phyloP scores from a whole-genome alignment of 2,113 vertebrate species.

The Brachionichthys hirsutus region DNA sequence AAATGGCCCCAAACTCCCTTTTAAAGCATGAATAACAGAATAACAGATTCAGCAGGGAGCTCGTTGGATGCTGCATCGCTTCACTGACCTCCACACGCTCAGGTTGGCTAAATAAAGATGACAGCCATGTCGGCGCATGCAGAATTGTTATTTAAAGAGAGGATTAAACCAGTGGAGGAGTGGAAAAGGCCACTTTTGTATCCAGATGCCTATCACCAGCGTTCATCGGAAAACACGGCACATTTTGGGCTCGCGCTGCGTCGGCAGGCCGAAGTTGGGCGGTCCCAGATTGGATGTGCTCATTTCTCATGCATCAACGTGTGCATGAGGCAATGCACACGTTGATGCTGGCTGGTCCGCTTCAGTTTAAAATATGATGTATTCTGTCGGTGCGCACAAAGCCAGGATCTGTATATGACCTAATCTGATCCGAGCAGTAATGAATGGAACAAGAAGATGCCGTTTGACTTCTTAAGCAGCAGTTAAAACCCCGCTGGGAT shows the following conservation, averaged over 20 bases:
- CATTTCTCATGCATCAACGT: no score
- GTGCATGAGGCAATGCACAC: no score
- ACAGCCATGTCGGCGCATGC: constrained; percentile 61
- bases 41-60: constrained; percentile 27
- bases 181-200: constrained; percentile 18
- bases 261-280: no score
- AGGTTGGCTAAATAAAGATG: constrained; percentile 67
- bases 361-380: no score
- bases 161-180: constrained; percentile 25
- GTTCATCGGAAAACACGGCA: constrained; percentile 4
- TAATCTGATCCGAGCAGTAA: no score
- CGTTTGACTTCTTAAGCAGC: neutral
- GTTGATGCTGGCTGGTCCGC: no score
- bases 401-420: no score
- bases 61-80: constrained; percentile 33
- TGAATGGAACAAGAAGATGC: neutral
- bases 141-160: constrained; percentile 16
- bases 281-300: no score
- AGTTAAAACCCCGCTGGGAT: constrained; percentile 17
- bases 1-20: constrained; percentile 43
- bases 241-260: neutral
- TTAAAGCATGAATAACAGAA: constrained; percentile 36
- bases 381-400: no score
- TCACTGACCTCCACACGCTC: constrained; percentile 60
- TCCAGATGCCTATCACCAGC: constrained; percentile 1